Evolutionary conservation across 2,113 vertebrate genomes (phyloP).

Genomic region (Holacanthus passer): DNA sequence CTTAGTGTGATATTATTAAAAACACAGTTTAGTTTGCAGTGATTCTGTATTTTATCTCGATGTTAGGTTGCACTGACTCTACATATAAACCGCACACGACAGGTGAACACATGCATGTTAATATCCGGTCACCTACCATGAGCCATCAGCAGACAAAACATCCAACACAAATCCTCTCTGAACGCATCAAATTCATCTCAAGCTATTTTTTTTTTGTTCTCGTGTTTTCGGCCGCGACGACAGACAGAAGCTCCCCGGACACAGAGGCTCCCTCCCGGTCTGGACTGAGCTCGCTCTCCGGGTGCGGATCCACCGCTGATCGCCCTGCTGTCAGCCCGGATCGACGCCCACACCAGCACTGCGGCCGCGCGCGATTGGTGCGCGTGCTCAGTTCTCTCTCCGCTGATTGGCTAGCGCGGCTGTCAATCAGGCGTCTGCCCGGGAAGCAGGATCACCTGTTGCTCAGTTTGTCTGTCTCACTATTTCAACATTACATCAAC

Average conservation of each 20-base stretch:
- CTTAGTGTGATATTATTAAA: not conserved
- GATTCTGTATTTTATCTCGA: not conserved
- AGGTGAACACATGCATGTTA: slow-evolving; percentile 24
- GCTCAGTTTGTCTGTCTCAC: slow-evolving; percentile 40
- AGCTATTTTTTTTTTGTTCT: slow-evolving; percentile 34
- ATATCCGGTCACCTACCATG: slow-evolving; percentile 53
- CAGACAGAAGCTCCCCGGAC: not conserved
- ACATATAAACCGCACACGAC: not conserved
- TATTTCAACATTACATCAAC: slow-evolving; percentile 3
- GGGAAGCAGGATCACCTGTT: slow-evolving; percentile 78
- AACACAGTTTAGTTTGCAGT: not conserved
- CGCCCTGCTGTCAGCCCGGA: slow-evolving; percentile 34
- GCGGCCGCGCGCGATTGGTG: slow-evolving; percentile 54
- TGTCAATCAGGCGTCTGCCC: slow-evolving; percentile 54
- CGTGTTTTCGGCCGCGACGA: not conserved
- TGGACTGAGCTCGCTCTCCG: slow-evolving; percentile 29
- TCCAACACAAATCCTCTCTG: not conserved
- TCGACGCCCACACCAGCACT: slow-evolving; percentile 55
- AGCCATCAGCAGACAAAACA: slow-evolving; percentile 2
- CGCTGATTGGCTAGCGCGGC: slow-evolving; percentile 42
- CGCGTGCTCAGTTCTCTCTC: accelerated
- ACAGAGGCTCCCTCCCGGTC: not conserved
- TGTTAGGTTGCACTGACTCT: not conserved
- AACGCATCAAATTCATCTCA: not conserved
- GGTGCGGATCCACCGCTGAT: slow-evolving; percentile 41